Evolutionary conservation across 2,888 invertebrate genomes (phyloP).

Genomic region (Caenorhabditis wallacei): DNA sequence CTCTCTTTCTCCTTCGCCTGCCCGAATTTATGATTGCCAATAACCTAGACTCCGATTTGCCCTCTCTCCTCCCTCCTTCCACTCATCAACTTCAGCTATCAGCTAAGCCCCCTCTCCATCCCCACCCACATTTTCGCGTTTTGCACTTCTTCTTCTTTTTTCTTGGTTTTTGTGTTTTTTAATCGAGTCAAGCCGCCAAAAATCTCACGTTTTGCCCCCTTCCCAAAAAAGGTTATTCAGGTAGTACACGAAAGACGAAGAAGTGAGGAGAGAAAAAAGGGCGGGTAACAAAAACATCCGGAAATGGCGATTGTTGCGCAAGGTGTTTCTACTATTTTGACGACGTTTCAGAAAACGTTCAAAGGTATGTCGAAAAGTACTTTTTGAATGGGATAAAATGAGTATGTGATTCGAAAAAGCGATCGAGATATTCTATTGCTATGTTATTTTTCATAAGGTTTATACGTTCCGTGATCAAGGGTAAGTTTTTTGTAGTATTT

Average conservation of each 20-base stretch:
- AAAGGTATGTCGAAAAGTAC: constrained; percentile 59
- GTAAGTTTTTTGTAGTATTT: not conserved
- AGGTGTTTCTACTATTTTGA: constrained; percentile 57
- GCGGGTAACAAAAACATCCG: constrained; percentile 59
- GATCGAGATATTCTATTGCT: not conserved
- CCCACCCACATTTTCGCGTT: constrained; percentile 17
- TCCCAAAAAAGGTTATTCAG: constrained; percentile 25
- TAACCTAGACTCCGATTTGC: constrained; percentile 44
- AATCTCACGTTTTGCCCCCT: constrained; percentile 17
- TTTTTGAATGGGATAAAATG: constrained; percentile 15
- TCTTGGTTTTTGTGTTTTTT: not conserved
- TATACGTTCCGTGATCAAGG: constrained; percentile 12
- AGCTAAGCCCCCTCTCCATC: constrained; percentile 1
- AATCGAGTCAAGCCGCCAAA: constrained; percentile 15
- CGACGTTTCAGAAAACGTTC: constrained; percentile 65
- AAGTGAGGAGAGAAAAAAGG: constrained; percentile 23
- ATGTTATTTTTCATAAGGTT: constrained; percentile 33
- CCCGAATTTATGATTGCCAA: constrained; percentile 57
- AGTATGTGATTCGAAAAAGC: not conserved
- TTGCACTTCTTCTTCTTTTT: constrained; percentile 8
- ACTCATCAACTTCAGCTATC: constrained; percentile 14
- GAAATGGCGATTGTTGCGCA: constrained; percentile 65
- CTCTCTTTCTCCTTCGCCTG: constrained; percentile 12
- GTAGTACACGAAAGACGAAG: constrained; percentile 17
- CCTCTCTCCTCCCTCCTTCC: constrained; percentile 4